These are phyloP conservation scores for Odobenus rosmarus DNA, from an alignment of 2,113 vertebrate species.

Conservation along the genomic window DNA sequence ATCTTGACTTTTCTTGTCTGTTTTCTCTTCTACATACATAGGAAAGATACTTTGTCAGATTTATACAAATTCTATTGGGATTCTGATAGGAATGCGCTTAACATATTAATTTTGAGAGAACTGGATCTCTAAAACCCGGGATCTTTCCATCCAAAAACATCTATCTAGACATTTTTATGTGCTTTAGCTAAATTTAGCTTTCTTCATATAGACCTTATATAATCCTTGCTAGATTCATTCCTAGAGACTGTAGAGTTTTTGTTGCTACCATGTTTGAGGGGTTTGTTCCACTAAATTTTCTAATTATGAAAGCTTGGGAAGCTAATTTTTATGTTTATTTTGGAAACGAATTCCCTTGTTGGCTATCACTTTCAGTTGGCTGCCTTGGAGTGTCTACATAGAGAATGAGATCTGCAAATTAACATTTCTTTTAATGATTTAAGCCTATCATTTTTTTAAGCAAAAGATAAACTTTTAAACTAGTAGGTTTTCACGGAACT, in stretches of 20 bases:
- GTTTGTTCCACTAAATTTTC: neutral
- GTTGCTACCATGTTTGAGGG: neutral
- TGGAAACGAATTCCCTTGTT: neutral
- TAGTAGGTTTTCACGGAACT: neutral
- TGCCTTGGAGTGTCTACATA: neutral
- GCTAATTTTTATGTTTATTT: neutral
- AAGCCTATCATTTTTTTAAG: neutral
- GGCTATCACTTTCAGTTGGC: neutral
- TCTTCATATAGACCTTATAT: neutral
- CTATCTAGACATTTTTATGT: neutral
- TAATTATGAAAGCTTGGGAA: neutral
- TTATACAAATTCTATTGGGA: neutral
- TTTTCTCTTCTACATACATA: neutral
- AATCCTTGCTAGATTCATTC: neutral
- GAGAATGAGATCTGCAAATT: neutral
- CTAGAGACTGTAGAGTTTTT: neutral
- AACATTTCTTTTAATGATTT: neutral
- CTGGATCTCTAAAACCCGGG: neutral
- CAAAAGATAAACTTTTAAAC: neutral
- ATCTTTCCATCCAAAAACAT: neutral
- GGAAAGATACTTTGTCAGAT: neutral
- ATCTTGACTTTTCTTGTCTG: neutral
- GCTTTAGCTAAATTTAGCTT: neutral
- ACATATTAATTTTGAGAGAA: neutral
- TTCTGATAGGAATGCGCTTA: neutral